phyloP scores from a whole-genome alignment of 2,797 vertebrate genomes.

The Myotis vivesi region DNA sequence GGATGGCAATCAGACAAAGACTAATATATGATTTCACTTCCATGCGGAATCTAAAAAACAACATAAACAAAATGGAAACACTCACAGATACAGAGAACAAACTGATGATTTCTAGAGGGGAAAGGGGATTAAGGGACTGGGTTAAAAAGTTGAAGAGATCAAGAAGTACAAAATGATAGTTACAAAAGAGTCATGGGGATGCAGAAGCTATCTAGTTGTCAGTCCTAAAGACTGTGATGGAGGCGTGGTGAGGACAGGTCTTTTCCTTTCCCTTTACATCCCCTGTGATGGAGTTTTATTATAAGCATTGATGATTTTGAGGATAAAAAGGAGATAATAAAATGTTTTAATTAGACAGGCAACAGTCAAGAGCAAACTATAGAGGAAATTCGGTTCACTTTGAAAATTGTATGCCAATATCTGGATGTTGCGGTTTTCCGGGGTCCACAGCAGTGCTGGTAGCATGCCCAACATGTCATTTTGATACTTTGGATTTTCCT shows the following conservation, averaged over 20 bases:
- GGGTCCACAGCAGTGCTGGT: no score
- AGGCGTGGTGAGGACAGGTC: neutral
- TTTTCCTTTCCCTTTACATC: neutral
- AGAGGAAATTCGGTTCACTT: neutral
- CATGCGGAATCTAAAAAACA: neutral
- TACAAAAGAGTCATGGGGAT: neutral
- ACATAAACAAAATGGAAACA: neutral
- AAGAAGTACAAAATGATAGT: neutral
- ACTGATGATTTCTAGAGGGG: neutral
- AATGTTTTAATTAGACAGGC: neutral
- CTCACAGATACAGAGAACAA: neutral
- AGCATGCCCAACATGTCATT: rapidly evolving
- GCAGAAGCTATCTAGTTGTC: neutral
- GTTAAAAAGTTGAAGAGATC: neutral
- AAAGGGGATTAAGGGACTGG: neutral
- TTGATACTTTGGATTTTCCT: neutral
- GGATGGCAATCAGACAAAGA: neutral
- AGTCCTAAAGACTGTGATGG: neutral
- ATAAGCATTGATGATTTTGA: neutral
- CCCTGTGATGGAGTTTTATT: neutral
- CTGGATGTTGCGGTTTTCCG: neutral
- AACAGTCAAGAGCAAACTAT: neutral
- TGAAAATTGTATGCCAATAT: neutral
- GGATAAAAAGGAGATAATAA: neutral
- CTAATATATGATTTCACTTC: neutral